phyloP scores from a whole-genome alignment of 2,888 invertebrate species.

The Ennomos erosarius region DNA sequence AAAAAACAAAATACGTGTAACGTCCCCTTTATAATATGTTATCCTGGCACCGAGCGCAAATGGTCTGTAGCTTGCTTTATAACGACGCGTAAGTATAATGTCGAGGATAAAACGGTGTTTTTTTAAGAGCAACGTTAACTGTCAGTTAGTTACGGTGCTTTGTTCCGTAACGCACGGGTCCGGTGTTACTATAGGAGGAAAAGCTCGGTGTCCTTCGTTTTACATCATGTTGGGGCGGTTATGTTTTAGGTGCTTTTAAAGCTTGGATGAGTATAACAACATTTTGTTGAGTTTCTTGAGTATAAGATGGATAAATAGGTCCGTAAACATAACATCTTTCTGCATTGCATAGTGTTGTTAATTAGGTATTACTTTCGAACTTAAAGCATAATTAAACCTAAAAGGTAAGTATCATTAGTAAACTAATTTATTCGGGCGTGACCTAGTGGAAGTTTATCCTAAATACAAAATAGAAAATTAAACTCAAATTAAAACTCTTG shows the following conservation, averaged over 20 bases:
- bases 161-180: slow-evolving; percentile 33
- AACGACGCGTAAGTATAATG: slow-evolving; percentile 60
- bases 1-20: slow-evolving; percentile 32
- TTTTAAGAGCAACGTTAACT: slow-evolving; percentile 54
- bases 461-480: too few relatives aligned
- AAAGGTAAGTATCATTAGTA: too few relatives aligned
- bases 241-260: slow-evolving; percentile 26
- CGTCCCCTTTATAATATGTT: slow-evolving; percentile 62
- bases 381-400: too few relatives aligned
- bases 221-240: slow-evolving; percentile 24
- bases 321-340: too few relatives aligned
- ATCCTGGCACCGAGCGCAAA: slow-evolving; percentile 59
- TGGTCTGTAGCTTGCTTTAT: slow-evolving; percentile 65
- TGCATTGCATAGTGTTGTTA: too few relatives aligned
- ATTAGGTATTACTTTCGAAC: too few relatives aligned
- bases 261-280: background rate
- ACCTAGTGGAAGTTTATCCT: too few relatives aligned
- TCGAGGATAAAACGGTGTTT: slow-evolving; percentile 47
- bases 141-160: slow-evolving; percentile 45
- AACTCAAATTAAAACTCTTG: too few relatives aligned
- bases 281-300: too few relatives aligned
- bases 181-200: slow-evolving; percentile 30
- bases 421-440: too few relatives aligned
- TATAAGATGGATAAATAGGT: too few relatives aligned
- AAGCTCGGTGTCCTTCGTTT: slow-evolving; percentile 26